Base-by-base conservation (phyloP, 1,140 invertebrate genomes). In the Proales similis region DNA sequence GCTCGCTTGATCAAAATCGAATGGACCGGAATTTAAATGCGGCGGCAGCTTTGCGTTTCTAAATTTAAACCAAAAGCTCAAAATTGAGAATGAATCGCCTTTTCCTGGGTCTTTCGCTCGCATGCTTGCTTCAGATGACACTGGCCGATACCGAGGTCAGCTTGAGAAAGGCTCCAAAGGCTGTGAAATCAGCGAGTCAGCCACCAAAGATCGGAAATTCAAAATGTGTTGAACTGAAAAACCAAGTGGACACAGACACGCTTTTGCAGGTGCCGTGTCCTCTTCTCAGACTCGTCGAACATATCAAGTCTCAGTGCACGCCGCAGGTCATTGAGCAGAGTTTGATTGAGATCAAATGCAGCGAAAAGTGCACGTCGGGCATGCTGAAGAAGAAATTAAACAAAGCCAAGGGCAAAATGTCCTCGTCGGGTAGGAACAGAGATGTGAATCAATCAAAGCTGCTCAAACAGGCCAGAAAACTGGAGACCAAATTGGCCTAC, bases 351-450 rank as follows among this genome's bases (percentile, higher is more conserved):
- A 57, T 57, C 29, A 39, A 42, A 42, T 57, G 51, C 17, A 57
- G 51, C 32, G 51, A 57, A 57, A 57, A 57, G 12, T 57, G 51
- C 20, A 42, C 51, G 27, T 57, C 51, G 11, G 51, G 51, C 17
- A 30, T 42, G 39, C 30, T 57, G 9, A 57, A 57, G 27, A 57
- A 57, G 26, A 57, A 57, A 42, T 2, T 57, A 14, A 42, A 30
- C 17, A 27, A 42, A 14, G 20, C 45, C 9, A 57, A 57, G 12
- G 51, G 45, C 20, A 14, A 42, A 24, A 57, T 57, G 3, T 26
- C 32, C 5, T 57, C 36, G 2, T 42, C 39, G 14, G 17, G 24
- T 11, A 32, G 42, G 17, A 53, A 53, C 17, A 42, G 36, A 17
- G 36, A 57, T 29, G 14, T 57, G 32, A 57, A 29, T 29, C 22